phyloP scores from a whole-genome alignment of 2,113 vertebrate genomes.

The Scytalopus superciliaris region DNA sequence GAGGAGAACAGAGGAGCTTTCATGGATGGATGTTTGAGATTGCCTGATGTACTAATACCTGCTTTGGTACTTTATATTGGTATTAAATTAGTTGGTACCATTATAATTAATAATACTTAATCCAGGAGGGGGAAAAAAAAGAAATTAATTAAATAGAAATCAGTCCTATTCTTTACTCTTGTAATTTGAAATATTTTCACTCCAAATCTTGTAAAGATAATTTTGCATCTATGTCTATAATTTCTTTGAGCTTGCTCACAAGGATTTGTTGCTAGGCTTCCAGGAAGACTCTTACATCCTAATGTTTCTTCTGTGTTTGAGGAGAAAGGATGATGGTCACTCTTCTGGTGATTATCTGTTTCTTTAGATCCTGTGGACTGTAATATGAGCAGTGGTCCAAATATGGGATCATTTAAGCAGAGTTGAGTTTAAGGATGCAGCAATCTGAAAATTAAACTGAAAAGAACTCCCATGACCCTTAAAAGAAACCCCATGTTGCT shows the following conservation, averaged over 20 bases:
- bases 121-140: background rate
- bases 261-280: background rate
- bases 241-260: background rate
- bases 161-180: background rate
- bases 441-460: background rate
- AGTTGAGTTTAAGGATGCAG: background rate
- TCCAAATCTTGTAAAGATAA: background rate
- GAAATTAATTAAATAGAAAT: background rate
- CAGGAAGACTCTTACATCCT: background rate
- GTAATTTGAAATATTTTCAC: constrained; percentile 16
- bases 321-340: background rate
- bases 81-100: constrained; percentile 6
- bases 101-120: background rate
- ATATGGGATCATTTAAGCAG: background rate
- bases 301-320: background rate
- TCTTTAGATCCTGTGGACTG: background rate
- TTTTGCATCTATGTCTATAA: background rate
- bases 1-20: background rate
- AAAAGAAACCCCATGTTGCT: background rate
- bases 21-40: background rate
- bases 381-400: background rate
- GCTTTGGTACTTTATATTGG: background rate
- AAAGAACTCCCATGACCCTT: background rate
- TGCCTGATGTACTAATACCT: background rate
- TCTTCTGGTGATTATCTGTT: accelerated